These are phyloP conservation scores for Sebastes diaconus DNA, from an alignment of 2,797 vertebrate genomes.

Conservation along the genomic window DNA sequence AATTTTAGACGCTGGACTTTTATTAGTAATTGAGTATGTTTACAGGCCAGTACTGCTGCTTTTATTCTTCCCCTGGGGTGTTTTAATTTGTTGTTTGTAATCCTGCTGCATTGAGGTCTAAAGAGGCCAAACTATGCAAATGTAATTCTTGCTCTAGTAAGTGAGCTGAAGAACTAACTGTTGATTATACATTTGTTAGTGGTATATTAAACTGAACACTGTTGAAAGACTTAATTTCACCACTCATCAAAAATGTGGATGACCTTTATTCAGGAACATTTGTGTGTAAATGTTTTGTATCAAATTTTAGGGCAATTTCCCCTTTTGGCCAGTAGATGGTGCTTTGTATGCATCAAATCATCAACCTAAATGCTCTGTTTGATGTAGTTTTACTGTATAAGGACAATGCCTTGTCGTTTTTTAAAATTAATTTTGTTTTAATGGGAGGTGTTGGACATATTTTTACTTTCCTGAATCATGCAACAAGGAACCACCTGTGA, in stretches of 20 bases:
- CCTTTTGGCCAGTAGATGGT: too few relatives aligned
- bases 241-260: not conserved
- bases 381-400: not conserved
- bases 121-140: not conserved
- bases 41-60: not conserved
- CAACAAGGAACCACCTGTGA: not conserved
- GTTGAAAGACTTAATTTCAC: not conserved
- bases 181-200: not conserved
- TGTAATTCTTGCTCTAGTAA: not conserved
- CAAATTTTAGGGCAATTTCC: not conserved
- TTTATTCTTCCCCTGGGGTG: not conserved
- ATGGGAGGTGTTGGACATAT: not conserved
- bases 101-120: not conserved
- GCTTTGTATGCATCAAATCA: too few relatives aligned
- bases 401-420: not conserved
- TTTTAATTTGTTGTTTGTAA: not conserved
- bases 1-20: not conserved
- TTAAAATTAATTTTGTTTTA: accelerated
- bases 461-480: not conserved
- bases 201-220: not conserved
- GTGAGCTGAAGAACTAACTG: not conserved
- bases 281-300: not conserved
- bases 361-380: not conserved
- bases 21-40: not conserved
- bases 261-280: not conserved